These are phyloP conservation scores for Balaenoptera acutorostrata DNA, from an alignment of 2,113 vertebrate species.

Conservation along the genomic window DNA sequence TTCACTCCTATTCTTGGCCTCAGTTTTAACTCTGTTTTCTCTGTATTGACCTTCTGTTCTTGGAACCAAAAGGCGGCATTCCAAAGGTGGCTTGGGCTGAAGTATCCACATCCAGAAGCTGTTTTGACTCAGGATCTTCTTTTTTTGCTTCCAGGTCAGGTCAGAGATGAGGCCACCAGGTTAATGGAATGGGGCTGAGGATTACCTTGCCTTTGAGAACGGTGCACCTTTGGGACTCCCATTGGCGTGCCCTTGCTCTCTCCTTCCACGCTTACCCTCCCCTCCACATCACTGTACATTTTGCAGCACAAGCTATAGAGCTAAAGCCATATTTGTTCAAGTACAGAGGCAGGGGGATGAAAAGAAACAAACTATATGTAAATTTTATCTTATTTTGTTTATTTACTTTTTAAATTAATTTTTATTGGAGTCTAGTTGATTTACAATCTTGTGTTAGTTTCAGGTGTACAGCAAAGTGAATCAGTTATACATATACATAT, in stretches of 20 bases:
- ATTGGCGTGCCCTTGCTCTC: not conserved
- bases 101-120: not conserved
- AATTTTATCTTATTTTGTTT: not conserved
- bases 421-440: not conserved
- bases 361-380: not conserved
- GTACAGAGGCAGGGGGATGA: not conserved
- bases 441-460: not conserved
- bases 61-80: not conserved
- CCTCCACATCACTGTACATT: not conserved
- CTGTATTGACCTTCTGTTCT: not conserved
- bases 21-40: not conserved
- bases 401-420: not conserved
- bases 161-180: not conserved
- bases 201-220: not conserved
- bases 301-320: not conserved
- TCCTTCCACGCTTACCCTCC: not conserved
- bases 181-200: constrained; percentile 38
- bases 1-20: not conserved
- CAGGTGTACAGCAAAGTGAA: not conserved
- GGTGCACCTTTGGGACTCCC: not conserved
- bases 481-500: not conserved
- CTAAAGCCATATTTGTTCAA: not conserved
- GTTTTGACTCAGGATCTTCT: not conserved
- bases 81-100: not conserved
- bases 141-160: not conserved